Base-by-base conservation (phyloP, 2,113 vertebrate genomes). In the Pyxicephalus adspersus region DNA sequence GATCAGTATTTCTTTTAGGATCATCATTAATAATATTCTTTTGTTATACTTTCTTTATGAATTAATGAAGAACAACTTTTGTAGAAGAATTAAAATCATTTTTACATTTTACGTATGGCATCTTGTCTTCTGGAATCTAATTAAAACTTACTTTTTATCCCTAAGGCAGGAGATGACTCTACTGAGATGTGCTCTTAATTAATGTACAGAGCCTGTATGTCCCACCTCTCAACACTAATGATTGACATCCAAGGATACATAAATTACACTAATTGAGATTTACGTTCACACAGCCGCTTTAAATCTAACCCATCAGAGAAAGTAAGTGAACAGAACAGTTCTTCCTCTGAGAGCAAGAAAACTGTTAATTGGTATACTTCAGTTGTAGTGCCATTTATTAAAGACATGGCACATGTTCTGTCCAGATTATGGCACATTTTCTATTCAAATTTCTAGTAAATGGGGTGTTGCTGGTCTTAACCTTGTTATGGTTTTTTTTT, bases 101-200 rank as follows among this genome's bases (percentile, higher is more conserved):
- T 89, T 87, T 90, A 64, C 86, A 86, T 87, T 74, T 88, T 83
- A 81, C 84, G 81, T 83, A 87, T 91, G 88, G 90, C 88, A 92
- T 78, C 75, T 84, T 90, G 86, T 87, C 89, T 89, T 89, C 87
- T 87, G 83, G 83, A 88, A 85, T 85, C 85, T 89, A 91, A 90
- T 91, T 90, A 91, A 91, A 94, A 91, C 87, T 92, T 93, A 83
- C 89, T 90, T 87, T 91, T 91, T 87, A 86, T 87, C 92, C 91
- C 89, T 92, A 91, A 94, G 92, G 93, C 93, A 84, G 88, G 90
- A 91, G 86, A 90, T 88, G 89, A 61, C 85, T 92, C 90, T 91
- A 87, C 89, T 89, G 92, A 92, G 92, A 93, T 89, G 84, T 91
- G 85, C 85, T 91, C 89, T 92, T 94, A 94, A 94, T 94, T 94